Evolutionary conservation across 1,140 invertebrate species (phyloP).

Genomic region (Drosophila murphyi): DNA sequence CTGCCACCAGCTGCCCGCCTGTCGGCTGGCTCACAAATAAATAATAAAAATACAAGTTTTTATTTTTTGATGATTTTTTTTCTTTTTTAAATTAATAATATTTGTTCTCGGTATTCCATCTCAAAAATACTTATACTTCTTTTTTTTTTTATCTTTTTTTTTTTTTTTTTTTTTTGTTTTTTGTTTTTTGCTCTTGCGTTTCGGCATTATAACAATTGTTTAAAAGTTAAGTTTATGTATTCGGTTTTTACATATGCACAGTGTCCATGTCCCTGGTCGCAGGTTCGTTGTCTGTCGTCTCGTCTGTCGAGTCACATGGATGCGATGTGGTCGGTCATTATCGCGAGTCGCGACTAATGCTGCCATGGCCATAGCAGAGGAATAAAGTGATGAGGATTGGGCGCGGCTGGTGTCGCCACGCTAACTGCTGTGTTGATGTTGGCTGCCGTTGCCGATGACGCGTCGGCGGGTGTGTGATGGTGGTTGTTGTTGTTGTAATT

Average conservation of each 20-base stretch:
- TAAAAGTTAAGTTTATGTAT: conserved; percentile 66
- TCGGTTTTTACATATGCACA: conserved; percentile 78
- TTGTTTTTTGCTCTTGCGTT: conserved; percentile 51
- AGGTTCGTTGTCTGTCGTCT: conserved; percentile 47
- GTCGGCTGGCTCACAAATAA: conserved; percentile 38
- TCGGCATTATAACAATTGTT: conserved; percentile 74
- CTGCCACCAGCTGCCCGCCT: conserved; percentile 23
- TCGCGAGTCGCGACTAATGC: conserved; percentile 60
- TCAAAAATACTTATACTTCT: conserved; percentile 81
- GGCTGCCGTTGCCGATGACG: conserved; percentile 44
- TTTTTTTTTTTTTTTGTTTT: conserved; percentile 36
- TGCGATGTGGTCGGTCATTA: conserved; percentile 42
- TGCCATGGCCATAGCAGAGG: conserved; percentile 84
- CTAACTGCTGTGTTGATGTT: conserved; percentile 52
- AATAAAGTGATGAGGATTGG: conserved; percentile 82
- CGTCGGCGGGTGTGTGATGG: conserved; percentile 58
- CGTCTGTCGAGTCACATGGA: conserved; percentile 42
- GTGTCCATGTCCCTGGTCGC: conserved; percentile 56
- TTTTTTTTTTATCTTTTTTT: conserved; percentile 49
- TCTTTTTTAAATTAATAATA: conserved; percentile 81
- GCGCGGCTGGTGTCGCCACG: conserved; percentile 59
- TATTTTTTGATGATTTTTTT: conserved; percentile 71
- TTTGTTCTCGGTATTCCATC: conserved; percentile 81
- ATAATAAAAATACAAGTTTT: conserved; percentile 82
- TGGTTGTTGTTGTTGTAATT: conserved; percentile 78